These are phyloP conservation scores for Lampris megalopsis DNA, from an alignment of 2,113 vertebrate genomes.

Conservation along the genomic window DNA sequence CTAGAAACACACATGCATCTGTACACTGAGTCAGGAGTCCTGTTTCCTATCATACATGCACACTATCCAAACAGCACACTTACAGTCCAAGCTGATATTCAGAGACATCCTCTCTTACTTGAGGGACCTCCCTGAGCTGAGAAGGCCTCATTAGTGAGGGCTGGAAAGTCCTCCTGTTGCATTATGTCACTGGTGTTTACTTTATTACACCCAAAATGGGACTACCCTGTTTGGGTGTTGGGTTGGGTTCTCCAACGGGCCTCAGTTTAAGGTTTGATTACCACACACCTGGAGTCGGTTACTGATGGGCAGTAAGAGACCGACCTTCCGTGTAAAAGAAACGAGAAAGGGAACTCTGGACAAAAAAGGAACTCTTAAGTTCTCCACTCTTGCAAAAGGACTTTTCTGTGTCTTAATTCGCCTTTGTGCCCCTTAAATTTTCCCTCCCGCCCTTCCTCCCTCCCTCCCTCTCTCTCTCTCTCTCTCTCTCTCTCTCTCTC, in stretches of 20 bases:
- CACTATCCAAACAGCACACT: no score
- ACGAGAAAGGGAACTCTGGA: slow-evolving; percentile 36
- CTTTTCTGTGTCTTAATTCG: slow-evolving; percentile 2
- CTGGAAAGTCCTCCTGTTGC: slow-evolving; percentile 44
- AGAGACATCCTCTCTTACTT: neutral
- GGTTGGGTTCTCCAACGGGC: slow-evolving; percentile 32
- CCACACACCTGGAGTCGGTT: slow-evolving; percentile 36
- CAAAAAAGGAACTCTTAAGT: slow-evolving; percentile 24
- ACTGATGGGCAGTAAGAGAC: slow-evolving; percentile 41
- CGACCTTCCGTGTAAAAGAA: slow-evolving; percentile 1
- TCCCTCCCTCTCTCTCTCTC: neutral
- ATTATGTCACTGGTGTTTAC: slow-evolving; percentile 34
- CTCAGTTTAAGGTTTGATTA: slow-evolving; percentile 57
- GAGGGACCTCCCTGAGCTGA: neutral
- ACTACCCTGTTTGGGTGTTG: slow-evolving; percentile 42
- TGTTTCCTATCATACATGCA: no score
- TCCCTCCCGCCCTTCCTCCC: neutral
- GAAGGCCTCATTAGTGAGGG: neutral
- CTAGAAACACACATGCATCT: neutral
- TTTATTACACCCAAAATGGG: slow-evolving; percentile 19
- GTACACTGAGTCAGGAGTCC: neutral
- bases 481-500: slow-evolving; percentile 12
- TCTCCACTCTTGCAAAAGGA: slow-evolving; percentile 12
- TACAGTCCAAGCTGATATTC: no score
- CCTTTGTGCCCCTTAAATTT: neutral